phyloP scores from a whole-genome alignment of 2,113 vertebrate species.

The Psephotus haematonotus region DNA sequence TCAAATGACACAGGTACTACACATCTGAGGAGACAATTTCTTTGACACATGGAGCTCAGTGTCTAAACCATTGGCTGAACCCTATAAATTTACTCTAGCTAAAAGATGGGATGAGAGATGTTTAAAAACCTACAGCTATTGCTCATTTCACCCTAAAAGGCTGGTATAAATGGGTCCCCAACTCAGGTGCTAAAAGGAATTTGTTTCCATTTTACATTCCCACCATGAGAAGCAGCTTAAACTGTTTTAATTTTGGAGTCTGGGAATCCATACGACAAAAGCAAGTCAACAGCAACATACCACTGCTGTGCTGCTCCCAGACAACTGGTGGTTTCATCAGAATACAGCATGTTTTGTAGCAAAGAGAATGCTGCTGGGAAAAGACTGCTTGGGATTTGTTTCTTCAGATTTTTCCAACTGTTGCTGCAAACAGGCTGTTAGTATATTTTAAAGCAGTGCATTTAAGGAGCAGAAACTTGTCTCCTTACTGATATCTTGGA shows the following conservation, averaged over 20 bases:
- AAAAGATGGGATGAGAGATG: neutral
- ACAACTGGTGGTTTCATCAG: neutral
- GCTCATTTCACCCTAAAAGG: neutral
- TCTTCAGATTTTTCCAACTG: neutral
- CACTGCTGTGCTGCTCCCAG: neutral
- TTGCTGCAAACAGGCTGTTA: neutral
- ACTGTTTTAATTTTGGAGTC: neutral
- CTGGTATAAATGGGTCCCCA: neutral
- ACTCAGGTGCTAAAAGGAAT: neutral
- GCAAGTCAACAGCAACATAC: neutral
- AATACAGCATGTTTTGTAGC: neutral
- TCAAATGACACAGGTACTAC: neutral
- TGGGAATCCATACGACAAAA: neutral
- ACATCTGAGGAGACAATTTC: neutral
- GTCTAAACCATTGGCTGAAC: neutral
- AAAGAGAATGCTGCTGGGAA: neutral
- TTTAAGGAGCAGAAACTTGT: fast-evolving
- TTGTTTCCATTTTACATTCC: neutral
- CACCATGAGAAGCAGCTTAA: neutral
- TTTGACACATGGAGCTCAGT: neutral
- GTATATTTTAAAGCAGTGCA: neutral
- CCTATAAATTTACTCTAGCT: neutral
- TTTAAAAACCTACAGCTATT: neutral
- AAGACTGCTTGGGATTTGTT: neutral
- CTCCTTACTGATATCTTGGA: neutral